phyloP scores from a whole-genome alignment of 2,888 invertebrate species.

The Callimorpha dominula region DNA sequence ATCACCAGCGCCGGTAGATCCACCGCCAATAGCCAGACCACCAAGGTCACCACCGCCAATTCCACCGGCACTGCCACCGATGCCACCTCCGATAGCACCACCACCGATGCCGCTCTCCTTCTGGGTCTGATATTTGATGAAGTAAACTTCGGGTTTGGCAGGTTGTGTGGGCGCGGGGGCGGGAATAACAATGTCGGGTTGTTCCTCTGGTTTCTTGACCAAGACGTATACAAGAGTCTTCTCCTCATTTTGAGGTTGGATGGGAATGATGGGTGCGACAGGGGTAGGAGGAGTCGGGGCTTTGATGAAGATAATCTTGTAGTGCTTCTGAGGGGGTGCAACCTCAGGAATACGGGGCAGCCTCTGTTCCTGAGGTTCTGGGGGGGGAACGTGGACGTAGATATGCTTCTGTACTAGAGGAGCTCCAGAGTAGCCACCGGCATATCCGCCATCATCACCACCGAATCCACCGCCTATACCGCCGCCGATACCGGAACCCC shows the following conservation, averaged over 20 bases:
- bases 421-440: slow-evolving; percentile 82
- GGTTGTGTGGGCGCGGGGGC: slow-evolving; percentile 93
- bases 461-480: slow-evolving; percentile 62
- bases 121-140: slow-evolving; percentile 94
- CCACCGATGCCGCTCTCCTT: slow-evolving; percentile 80
- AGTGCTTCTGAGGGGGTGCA: slow-evolving; percentile 94
- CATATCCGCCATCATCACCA: slow-evolving; percentile 76
- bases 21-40: slow-evolving; percentile 64
- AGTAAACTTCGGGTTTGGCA: slow-evolving; percentile 96
- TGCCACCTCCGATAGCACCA: slow-evolving; percentile 69
- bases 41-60: slow-evolving; percentile 68
- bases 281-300: slow-evolving; percentile 94
- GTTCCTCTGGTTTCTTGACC: slow-evolving; percentile 95
- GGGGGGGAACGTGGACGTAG: slow-evolving; percentile 96
- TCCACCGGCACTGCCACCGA: slow-evolving; percentile 67
- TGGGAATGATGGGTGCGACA: slow-evolving; percentile 92
- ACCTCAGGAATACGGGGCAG: slow-evolving; percentile 88
- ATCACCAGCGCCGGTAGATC: slow-evolving; percentile 58
- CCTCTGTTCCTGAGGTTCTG: slow-evolving; percentile 92
- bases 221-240: slow-evolving; percentile 96
- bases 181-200: slow-evolving; percentile 92
- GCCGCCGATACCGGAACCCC: slow-evolving; percentile 33
- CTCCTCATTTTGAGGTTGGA: slow-evolving; percentile 94
- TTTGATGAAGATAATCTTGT: slow-evolving; percentile 97
- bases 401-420: slow-evolving; percentile 94